Percentiles rank a stretch among this genome's conserved stretches.
These are phyloP conservation scores for Amphibalanus amphitrite DNA, from an alignment of 1,140 invertebrate genomes.

Conservation along the genomic window DNA sequence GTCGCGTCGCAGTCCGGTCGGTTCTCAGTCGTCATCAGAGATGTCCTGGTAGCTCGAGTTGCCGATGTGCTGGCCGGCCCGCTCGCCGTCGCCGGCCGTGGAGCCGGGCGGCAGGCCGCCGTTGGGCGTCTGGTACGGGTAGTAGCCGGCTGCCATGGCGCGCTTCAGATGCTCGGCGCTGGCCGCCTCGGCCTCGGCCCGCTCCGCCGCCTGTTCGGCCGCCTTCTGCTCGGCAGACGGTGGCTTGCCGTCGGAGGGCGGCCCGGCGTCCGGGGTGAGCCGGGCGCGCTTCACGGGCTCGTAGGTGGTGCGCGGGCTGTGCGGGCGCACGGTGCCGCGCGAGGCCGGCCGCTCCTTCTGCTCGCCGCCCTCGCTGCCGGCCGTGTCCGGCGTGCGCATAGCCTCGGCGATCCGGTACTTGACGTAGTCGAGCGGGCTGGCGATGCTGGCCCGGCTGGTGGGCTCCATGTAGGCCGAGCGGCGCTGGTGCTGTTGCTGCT, in stretches of 20 bases:
- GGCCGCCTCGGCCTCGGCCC: neutral
- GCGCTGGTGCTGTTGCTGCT: too few relatives aligned
- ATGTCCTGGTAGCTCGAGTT: conserved; percentile 1
- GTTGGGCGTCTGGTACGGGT: neutral
- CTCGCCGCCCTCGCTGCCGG: neutral
- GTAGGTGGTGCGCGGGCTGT: neutral
- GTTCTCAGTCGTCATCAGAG: neutral
- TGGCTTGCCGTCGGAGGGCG: neutral
- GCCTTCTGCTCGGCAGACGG: neutral
- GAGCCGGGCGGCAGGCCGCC: neutral
- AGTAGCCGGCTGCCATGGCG: neutral
- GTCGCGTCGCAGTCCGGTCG: neutral
- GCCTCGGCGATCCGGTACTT: conserved; percentile 4
- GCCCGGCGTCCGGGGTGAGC: neutral
- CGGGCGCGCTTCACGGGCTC: neutral
- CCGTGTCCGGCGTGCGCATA: neutral
- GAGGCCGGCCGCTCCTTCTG: neutral
- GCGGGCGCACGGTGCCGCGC: neutral
- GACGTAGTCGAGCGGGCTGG: conserved; percentile 1
- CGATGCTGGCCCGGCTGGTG: neutral
- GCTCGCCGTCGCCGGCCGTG: neutral
- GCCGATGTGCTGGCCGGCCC: neutral
- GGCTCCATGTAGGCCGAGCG: neutral
- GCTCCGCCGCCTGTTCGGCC: neutral
- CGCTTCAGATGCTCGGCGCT: neutral